Evolutionary conservation across 2,888 invertebrate genomes (phyloP).

Genomic region (Pristionchus japonicus): DNA sequence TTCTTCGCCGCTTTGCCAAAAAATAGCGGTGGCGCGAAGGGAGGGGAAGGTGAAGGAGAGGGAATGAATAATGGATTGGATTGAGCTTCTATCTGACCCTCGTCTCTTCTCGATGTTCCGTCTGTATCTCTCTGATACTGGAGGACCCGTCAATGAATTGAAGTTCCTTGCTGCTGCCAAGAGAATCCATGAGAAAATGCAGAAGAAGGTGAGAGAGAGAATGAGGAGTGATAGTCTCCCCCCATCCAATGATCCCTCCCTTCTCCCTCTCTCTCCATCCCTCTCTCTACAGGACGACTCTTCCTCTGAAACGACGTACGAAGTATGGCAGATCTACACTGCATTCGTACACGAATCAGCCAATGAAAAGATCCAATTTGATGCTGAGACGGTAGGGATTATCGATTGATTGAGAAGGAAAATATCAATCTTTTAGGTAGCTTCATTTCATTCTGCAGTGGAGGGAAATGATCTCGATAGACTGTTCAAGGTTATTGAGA

Average conservation of each 20-base stretch:
- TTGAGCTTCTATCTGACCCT: conserved; percentile 64
- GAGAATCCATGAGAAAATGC: conserved; percentile 66
- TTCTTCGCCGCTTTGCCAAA: too few relatives aligned
- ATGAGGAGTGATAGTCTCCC: too few relatives aligned
- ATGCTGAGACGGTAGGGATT: conserved; percentile 46
- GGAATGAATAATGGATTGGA: too few relatives aligned
- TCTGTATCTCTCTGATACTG: conserved; percentile 67
- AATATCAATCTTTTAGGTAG: conserved; percentile 15
- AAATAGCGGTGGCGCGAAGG: too few relatives aligned
- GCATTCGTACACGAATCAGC: conserved; percentile 68
- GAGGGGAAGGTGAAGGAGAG: conserved; percentile 12
- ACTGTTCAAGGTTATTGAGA: conserved; percentile 59
- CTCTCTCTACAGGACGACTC: conserved; percentile 51
- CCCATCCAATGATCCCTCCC: too few relatives aligned
- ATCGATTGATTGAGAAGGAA: background rate
- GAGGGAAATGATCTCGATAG: conserved; percentile 51
- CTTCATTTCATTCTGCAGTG: conserved; percentile 49
- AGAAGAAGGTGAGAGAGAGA: conserved; percentile 54
- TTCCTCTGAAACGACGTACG: conserved; percentile 59
- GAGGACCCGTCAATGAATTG: conserved; percentile 68
- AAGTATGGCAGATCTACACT: conserved; percentile 70
- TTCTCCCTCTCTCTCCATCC: too few relatives aligned
- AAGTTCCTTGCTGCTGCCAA: conserved; percentile 68
- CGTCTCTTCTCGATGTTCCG: conserved; percentile 68
- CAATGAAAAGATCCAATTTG: conserved; percentile 61